Percentiles rank a stretch among this genome's conserved stretches.
phyloP scores from a whole-genome alignment of 2,888 invertebrate genomes.

The Arctia plantaginis region DNA sequence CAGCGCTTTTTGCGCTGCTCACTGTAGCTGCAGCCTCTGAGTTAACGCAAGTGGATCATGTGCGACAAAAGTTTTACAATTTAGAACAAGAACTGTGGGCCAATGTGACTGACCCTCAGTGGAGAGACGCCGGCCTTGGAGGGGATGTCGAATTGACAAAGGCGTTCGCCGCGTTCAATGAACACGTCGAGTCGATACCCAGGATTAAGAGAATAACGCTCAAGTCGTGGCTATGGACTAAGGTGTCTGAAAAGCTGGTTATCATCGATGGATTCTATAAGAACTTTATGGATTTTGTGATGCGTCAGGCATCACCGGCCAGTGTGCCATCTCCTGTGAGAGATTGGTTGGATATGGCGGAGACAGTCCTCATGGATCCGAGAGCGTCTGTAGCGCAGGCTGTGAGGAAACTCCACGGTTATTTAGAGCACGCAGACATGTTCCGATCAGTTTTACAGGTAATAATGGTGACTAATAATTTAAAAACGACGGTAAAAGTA shows the following conservation, averaged over 20 bases:
- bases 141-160: conserved; percentile 87
- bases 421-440: conserved; percentile 87
- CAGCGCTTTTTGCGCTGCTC: conserved; percentile 71
- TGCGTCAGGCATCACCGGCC: conserved; percentile 72
- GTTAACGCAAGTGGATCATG: conserved; percentile 84
- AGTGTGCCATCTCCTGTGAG: conserved; percentile 73
- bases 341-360: conserved; percentile 88
- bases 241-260: conserved; percentile 87
- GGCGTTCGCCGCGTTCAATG: conserved; percentile 86
- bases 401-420: conserved; percentile 86
- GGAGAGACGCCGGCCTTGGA: conserved; percentile 71
- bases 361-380: conserved; percentile 88
- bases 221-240: conserved; percentile 88
- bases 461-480: conserved; percentile 49
- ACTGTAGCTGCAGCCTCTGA: conserved; percentile 65
- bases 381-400: conserved; percentile 86
- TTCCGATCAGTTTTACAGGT: conserved; percentile 90
- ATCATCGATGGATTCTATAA: conserved; percentile 89
- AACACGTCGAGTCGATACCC: conserved; percentile 76
- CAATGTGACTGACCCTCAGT: conserved; percentile 75
- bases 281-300: conserved; percentile 88
- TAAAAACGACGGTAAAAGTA: conserved; percentile 27
- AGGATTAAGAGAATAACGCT: conserved; percentile 63
- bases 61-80: conserved; percentile 86
- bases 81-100: conserved; percentile 85